Evolutionary conservation across 1,140 invertebrate genomes (phyloP), one percentile per base, ranked within the genome.

Genomic region (Tetranychus urticae): DNA sequence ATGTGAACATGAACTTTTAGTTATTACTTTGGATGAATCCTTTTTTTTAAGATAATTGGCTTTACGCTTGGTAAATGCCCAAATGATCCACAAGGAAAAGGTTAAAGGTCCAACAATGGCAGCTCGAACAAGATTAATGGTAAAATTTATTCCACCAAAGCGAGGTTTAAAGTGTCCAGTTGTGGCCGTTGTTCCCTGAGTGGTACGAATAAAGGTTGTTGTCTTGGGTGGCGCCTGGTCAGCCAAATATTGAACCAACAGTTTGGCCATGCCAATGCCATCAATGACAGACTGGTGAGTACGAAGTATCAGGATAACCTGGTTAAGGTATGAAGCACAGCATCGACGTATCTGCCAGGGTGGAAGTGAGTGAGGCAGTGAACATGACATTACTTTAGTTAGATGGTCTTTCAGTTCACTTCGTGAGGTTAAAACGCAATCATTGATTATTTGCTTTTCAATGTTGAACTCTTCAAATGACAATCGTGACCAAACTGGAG

Each of bases 201-300:
- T 35, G 39, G 58, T 59, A 2, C 45, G 10, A 34, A 59, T 59
- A 59, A 59, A 59, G n/a, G 58, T 59, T n/a, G 62, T 52, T 8
- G 39, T 56, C 34, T 13, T 39, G 4, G 50, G 37, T 36, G 59
- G 58, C 54, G 35, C 31, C 52, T 55, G 48, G 55, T 63, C 62
- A 34, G 56, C 34, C 23, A 65, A 62, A 50, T 60, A 56, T 48
- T 63, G 46, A 13, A 58, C 47, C 31, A 65, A 55, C 13, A 62
- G 64, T 23, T 52, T 39, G 8, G 59, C 48, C 33, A 64, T 39
- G 7, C 61, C 61, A 58, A 76, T 73, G 7, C 77, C 78, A 68
- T 80, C 79, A 2, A 76, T 73, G n/a, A 80, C 63, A 61, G 75
- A 74, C 35, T 78, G 77, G 67, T 80, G 78, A 13, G 77, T 71